Evolutionary conservation across 2,888 invertebrate species (phyloP).

Genomic region (Plutella xylostella): DNA sequence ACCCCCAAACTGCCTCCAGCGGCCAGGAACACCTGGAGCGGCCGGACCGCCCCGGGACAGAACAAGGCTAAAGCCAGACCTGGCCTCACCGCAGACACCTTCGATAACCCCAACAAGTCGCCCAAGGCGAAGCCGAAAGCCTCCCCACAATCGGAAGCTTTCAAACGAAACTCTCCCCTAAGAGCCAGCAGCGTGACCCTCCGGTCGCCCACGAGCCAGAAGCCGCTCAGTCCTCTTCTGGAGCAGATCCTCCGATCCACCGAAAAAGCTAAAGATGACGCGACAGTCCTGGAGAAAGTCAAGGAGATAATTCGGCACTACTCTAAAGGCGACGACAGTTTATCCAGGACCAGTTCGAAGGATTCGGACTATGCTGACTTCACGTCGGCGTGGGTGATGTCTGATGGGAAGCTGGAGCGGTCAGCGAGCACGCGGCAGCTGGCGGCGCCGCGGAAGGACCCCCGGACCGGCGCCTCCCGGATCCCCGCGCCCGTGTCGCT

Average conservation of each 20-base stretch:
- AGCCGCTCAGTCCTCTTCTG: conserved; percentile 73
- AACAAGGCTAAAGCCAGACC: conserved; percentile 49
- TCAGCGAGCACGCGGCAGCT: conserved; percentile 67
- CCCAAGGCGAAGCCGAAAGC: conserved; percentile 61
- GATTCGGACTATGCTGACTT: conserved; percentile 75
- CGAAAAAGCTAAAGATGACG: conserved; percentile 79
- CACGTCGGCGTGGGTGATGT: conserved; percentile 79
- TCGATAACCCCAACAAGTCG: conserved; percentile 71
- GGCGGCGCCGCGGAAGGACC: conserved; percentile 58
- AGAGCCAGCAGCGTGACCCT: conserved; percentile 58
- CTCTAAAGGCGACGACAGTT: conserved; percentile 55
- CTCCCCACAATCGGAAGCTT: conserved; percentile 40
- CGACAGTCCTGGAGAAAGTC: conserved; percentile 79
- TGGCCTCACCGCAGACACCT: conserved; percentile 50
- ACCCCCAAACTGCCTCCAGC: conserved; percentile 52
- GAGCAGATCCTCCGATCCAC: conserved; percentile 80
- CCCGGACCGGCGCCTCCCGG: conserved; percentile 48
- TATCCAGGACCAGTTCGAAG: conserved; percentile 62
- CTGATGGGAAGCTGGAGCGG: conserved; percentile 74
- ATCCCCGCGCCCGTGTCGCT: conserved; percentile 59
- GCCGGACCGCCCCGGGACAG: conserved; percentile 64
- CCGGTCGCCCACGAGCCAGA: conserved; percentile 71
- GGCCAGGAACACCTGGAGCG: conserved; percentile 80
- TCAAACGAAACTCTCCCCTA: conserved; percentile 64
- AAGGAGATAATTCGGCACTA: conserved; percentile 71